Conservation (phyloP, 2,888 invertebrate genomes). For the Eurois occulta region DNA sequence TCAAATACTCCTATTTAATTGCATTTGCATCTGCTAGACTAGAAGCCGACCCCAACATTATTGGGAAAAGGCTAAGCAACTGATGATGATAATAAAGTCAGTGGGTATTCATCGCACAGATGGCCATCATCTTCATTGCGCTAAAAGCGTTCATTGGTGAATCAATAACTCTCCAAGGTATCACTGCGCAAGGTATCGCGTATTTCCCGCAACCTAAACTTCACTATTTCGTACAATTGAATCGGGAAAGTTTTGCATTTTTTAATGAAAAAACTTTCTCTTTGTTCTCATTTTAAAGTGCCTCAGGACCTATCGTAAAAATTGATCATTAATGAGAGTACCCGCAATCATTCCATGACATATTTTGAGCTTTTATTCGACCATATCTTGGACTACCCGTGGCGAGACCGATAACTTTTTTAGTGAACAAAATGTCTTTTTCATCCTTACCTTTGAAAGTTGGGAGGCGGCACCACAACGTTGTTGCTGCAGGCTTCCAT, state of each 20-base stretch:
- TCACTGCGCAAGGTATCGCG: too few species aligned
- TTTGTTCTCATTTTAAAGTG: not conserved
- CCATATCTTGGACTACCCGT: not conserved
- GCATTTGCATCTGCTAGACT: too few species aligned
- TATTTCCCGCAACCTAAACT: not conserved
- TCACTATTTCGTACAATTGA: not conserved
- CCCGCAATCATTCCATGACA: not conserved
- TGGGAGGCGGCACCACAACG: conserved; percentile 80
- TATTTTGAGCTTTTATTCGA: not conserved
- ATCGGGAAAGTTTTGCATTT: not conserved
- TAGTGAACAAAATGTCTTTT: not conserved
- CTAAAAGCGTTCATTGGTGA: not conserved
- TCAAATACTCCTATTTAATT: too few species aligned
- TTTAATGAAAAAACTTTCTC: not conserved
- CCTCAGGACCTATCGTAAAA: not conserved
- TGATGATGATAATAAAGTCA: not conserved
- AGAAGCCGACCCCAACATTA: too few species aligned
- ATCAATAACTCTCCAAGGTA: not conserved
- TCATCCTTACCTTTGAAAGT: conserved; percentile 84
- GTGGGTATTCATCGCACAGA: not conserved
- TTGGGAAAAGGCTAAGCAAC: not conserved
- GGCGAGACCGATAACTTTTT: not conserved
- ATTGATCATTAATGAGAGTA: not conserved
- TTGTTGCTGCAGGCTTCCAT: conserved; percentile 80
- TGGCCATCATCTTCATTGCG: not conserved